Base-by-base conservation (phyloP, 1,140 invertebrate species). In the Pteromalus puparum region DNA sequence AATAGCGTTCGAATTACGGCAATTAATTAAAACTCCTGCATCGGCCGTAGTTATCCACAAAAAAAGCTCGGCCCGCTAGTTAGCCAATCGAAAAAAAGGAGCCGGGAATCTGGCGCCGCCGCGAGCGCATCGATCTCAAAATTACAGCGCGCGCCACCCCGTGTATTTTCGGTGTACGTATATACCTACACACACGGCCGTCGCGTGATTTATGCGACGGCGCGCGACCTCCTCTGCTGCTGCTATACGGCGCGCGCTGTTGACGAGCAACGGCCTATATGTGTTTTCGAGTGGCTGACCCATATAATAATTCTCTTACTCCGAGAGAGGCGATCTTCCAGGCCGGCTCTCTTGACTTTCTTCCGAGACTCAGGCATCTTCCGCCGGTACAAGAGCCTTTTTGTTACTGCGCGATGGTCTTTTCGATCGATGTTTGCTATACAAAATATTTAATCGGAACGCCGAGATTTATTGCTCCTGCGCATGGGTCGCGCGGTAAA, bases 191-290 rank as follows among this genome's bases (percentile, higher is more conserved):
- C 28, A 28, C 79, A n/a, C 61, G 2, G 46, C 21, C 18, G 30
- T 76, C 73, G 73, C 46, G 82, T 84, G 82, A 79, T 84, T 84
- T 84, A 84, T 84, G 82, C 76, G 82, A 53, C 48, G 67, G 75
- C 65, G 28, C 73, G 2, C 61, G 28, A 74, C 72, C 81, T 75
- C 53, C 72, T 34, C 65, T 53, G 2, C 10, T 67, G 10, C 48
- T 30, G 73, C 73, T 42, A 5, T 30, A 30, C 48, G 48, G 30
- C 18, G 13, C 48, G 48, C 24, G 26, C 67, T 70, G 67, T 46
- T 76, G 74, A 76, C 74, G 74, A 76, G 74, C 74, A 28, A n/a
- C 80, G 72, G 81, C 72, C 72, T 75, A 46, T 61, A 83, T 70
- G 81, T 48, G 81, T 61, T 77, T 77, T 77, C 73, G 12, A 76